Percentiles rank a stretch among this genome's conserved stretches.
Evolutionary conservation across 1,140 invertebrate genomes (phyloP).

Genomic region (Philopotamus ludificatus): DNA sequence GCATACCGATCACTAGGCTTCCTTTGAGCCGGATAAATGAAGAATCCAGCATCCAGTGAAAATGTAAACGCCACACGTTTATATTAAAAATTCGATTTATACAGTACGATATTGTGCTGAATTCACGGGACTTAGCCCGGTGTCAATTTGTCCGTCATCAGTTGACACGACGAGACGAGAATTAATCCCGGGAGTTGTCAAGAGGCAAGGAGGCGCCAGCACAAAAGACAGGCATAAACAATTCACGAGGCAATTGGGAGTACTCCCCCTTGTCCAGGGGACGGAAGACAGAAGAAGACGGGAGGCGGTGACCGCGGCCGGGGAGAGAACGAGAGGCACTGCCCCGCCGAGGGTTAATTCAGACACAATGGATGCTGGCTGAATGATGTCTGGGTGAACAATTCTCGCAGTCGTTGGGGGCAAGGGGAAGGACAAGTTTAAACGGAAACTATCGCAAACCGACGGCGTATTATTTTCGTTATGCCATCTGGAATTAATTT

Average conservation of each 20-base stretch:
- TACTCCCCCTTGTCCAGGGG: conserved; percentile 6
- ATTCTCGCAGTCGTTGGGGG: too few species aligned
- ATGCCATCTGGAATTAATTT: too few species aligned
- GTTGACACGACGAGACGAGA: not conserved
- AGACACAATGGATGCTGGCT: not conserved
- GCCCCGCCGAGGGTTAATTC: conserved; percentile 15
- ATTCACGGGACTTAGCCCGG: conserved; percentile 14
- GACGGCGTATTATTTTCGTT: too few species aligned
- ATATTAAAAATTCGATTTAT: too few species aligned
- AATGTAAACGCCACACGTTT: too few species aligned
- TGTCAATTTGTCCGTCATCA: too few species aligned
- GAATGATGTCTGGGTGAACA: conserved; percentile 12
- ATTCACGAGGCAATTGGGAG: conserved; percentile 29
- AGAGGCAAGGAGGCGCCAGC: not conserved
- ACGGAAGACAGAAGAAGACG: not conserved
- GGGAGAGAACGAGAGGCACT: not conserved
- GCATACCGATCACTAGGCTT: too few species aligned
- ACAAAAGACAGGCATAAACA: conserved; percentile 25
- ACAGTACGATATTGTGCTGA: not conserved
- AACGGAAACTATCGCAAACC: too few species aligned
- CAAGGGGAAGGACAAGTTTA: too few species aligned
- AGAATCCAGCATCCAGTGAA: too few species aligned
- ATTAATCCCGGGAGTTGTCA: not conserved
- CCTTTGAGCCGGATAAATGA: too few species aligned
- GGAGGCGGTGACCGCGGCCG: not conserved